A percentile compares a stretch with the other conserved stretches of the same genome.
Evolutionary conservation across 1,140 invertebrate species (phyloP).

Genomic region (Zaprionus inermis): DNA sequence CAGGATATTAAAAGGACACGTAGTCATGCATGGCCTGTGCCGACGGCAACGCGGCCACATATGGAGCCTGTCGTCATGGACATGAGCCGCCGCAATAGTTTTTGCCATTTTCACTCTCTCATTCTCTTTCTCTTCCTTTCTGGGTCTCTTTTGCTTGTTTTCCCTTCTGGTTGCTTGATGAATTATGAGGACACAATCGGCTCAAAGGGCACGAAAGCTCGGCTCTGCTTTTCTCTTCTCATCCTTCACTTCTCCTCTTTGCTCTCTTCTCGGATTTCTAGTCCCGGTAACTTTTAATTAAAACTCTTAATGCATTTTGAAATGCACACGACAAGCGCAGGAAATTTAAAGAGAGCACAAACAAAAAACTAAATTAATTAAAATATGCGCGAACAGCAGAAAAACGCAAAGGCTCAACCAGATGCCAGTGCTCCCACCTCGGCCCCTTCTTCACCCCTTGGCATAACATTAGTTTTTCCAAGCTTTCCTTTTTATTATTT

Average conservation of each 20-base stretch:
- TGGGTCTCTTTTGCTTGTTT: constrained; percentile 4
- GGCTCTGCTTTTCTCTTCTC: constrained; percentile 4
- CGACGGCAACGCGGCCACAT: constrained; percentile 58
- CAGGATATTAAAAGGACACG: constrained; percentile 80
- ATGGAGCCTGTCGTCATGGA: constrained; percentile 57
- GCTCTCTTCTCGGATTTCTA: constrained; percentile 2
- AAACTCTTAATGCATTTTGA: constrained; percentile 77
- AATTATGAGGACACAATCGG: constrained; percentile 50
- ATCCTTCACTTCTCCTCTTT: not conserved
- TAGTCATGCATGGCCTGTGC: constrained; percentile 76
- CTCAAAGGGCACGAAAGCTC: constrained; percentile 29
- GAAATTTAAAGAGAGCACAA: constrained; percentile 40
- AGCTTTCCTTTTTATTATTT: not conserved
- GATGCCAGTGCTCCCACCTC: not conserved
- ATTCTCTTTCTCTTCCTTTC: not conserved
- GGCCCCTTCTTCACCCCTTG: not conserved
- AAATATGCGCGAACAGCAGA: constrained; percentile 38
- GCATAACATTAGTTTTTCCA: constrained; percentile 38
- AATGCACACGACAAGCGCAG: constrained; percentile 32
- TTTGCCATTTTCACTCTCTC: constrained; percentile 6
- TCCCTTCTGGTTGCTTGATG: constrained; percentile 13
- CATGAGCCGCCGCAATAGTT: constrained; percentile 27
- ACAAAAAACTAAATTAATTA: constrained; percentile 43
- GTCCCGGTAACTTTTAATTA: constrained; percentile 66
- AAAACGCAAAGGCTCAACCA: constrained; percentile 9